Base-by-base conservation (phyloP, 2,113 vertebrate species). In the Fukomys damarensis region DNA sequence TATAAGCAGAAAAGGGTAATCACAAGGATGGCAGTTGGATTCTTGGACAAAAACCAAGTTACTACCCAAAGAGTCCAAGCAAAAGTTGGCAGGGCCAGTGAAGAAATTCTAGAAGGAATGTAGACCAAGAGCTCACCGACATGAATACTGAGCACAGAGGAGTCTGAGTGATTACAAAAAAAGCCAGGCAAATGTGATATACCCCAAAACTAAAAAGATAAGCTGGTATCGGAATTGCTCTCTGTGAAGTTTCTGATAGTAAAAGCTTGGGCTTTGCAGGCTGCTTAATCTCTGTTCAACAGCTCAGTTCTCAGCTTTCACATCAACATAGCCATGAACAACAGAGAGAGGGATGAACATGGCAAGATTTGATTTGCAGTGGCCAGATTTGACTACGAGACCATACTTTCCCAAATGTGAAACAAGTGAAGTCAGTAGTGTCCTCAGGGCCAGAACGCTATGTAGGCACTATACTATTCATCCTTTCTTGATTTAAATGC, bases 401-500 rank as follows among this genome's bases (percentile, higher is more conserved):
- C 11, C 3, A 38, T 38, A 63, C 19, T 49, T 72, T 59, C 22
- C 32, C 72, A 77, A 38, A 85, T 70, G 9, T 30, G 70, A 90
- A 88, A 12, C 38, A 87, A 74, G 79, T 19, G 56, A 93, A 85
- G 5, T 74, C 65, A 76, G 54, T 7, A 54, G 35, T 2, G 3
- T n/a, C 24, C 24, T 9, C 52, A 49, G n/a, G 14, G 11, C n/a
- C 59, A 94, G 46, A 77, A 49, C 1, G 30, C 26, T 49, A 68
- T 68, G 30, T 87, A 83, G 59, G 35, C 26, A 72, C 2, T 79
- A n/a, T 30, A 93, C 19, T 28, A 12, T 63, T 59, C 28, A 28
- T 92, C 20, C 77, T 77, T 7, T 86, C 46, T 38, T 95, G 12
- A 72, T n/a, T 91, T 88, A 49, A 91, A 91, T 83, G 17, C 41